Percentiles rank a stretch among this genome's conserved stretches.
Evolutionary conservation across 1,140 invertebrate genomes (phyloP).

Genomic region (Stratiolaelaps scimitus): DNA sequence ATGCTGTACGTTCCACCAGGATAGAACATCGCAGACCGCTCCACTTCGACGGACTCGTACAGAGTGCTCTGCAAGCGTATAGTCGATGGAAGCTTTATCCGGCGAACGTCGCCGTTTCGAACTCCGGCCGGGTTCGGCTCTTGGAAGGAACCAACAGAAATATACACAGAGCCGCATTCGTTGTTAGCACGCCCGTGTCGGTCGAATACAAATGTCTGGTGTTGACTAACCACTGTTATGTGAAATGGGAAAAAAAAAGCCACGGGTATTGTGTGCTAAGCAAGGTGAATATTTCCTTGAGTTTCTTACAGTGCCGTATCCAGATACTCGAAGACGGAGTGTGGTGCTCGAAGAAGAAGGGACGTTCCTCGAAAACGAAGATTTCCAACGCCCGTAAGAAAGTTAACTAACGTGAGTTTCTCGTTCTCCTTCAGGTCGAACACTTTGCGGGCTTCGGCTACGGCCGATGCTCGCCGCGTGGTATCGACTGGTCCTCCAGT

Average conservation of each 20-base stretch:
- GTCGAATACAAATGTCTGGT: too few species aligned
- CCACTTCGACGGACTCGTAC: conserved; percentile 12
- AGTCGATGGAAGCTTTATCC: neutral
- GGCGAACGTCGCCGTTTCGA: conserved; percentile 5
- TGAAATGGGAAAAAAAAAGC: conserved; percentile 43
- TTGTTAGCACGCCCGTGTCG: too few species aligned
- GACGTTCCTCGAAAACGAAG: conserved; percentile 49
- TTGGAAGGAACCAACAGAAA: too few species aligned
- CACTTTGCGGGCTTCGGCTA: conserved; percentile 37
- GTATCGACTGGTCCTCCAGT: neutral
- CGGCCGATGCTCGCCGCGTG: neutral
- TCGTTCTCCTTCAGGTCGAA: conserved; percentile 41
- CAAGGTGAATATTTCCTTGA: conserved; percentile 33
- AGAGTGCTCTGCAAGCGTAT: neutral
- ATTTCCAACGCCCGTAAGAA: conserved; percentile 46
- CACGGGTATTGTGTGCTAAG: conserved; percentile 33
- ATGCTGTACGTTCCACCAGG: conserved; percentile 7
- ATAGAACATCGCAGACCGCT: neutral
- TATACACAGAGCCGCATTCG: too few species aligned
- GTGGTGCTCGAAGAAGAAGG: conserved; percentile 41
- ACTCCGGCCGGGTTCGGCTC: too few species aligned
- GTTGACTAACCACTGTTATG: neutral
- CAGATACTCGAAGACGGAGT: conserved; percentile 30
- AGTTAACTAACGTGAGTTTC: conserved; percentile 42
- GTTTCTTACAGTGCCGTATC: conserved; percentile 40